These are phyloP conservation scores for Styela clava DNA, from an alignment of 23 tunicate genomes.

Conservation along the genomic window DNA sequence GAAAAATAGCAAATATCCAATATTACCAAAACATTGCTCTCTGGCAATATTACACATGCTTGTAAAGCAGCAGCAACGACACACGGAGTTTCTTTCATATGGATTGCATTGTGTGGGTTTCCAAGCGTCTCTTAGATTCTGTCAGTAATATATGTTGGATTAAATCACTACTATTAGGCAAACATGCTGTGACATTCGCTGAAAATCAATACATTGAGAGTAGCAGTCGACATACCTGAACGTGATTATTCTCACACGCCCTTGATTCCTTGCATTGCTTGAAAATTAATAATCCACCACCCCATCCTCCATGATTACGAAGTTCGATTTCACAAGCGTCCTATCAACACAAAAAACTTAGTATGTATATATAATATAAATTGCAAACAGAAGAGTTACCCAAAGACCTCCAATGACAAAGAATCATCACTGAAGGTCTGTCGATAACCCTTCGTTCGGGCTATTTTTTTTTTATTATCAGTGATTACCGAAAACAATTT, in stretches of 20 bases:
- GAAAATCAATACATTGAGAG: neutral
- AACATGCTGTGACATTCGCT: too few species aligned
- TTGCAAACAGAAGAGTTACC: too few species aligned
- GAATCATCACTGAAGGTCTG: too few species aligned
- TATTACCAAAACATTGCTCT: slow-evolving; percentile 8
- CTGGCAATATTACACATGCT: slow-evolving; percentile 27
- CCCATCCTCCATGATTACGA: slow-evolving; percentile 15
- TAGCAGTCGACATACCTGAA: neutral
- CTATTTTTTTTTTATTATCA: too few species aligned
- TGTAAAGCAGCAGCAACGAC: slow-evolving; percentile 45
- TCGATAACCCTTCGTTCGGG: too few species aligned
- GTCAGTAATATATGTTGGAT: too few species aligned
- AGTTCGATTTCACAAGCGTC: slow-evolving; percentile 13
- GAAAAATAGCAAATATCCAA: too few species aligned
- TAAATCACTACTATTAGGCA: too few species aligned
- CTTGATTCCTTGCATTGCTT: slow-evolving; percentile 8
- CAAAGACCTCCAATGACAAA: too few species aligned
- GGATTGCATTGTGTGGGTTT: slow-evolving; percentile 44
- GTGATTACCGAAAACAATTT: too few species aligned
- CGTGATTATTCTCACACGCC: slow-evolving; percentile 10
- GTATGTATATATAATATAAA: too few species aligned
- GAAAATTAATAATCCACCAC: neutral
- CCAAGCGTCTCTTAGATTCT: slow-evolving; percentile 61
- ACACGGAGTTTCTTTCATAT: slow-evolving; percentile 26
- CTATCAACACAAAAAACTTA: neutral